Percentiles rank a stretch among this genome's conserved stretches.
Conservation (phyloP, 2,797 vertebrate genomes). For the Oryzias sinensis region DNA sequence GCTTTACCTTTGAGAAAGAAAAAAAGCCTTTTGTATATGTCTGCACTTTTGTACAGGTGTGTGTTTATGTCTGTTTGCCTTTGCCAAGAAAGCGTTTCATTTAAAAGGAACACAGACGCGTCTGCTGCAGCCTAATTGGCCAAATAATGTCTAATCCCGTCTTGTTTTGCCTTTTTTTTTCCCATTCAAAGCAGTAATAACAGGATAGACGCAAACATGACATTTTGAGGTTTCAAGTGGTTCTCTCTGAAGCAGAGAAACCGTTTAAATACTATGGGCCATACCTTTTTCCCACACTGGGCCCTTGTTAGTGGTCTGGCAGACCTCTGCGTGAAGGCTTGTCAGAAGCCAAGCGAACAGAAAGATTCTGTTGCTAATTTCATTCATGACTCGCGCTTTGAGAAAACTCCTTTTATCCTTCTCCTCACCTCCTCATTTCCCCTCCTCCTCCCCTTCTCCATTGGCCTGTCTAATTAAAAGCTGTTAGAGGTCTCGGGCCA, state of each 20-base stretch:
- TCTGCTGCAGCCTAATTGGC: constrained; percentile 51
- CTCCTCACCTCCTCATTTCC: constrained; percentile 33
- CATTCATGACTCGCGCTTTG: constrained; percentile 51
- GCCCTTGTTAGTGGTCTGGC: constrained; percentile 39
- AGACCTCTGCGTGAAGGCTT: constrained; percentile 27
- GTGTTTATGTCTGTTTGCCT: constrained; percentile 9
- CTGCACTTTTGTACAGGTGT: constrained; percentile 30
- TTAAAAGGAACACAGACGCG: constrained; percentile 35
- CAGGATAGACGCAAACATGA: constrained; percentile 34
- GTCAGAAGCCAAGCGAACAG: constrained; percentile 55
- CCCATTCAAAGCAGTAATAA: constrained; percentile 43
- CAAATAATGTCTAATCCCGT: constrained; percentile 37
- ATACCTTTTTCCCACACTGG: constrained; percentile 36
- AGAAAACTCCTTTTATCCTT: constrained; percentile 54
- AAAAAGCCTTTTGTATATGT: constrained; percentile 40
- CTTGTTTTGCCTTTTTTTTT: constrained; percentile 22
- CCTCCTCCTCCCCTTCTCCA: constrained; percentile 23
- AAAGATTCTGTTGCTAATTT: constrained; percentile 67
- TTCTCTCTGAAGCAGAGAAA: constrained; percentile 41
- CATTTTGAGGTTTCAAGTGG: constrained; percentile 25
- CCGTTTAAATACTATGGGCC: constrained; percentile 29
- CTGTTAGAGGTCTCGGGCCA: constrained; percentile 74
- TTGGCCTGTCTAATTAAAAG: constrained; percentile 73
- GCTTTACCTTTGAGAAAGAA: constrained; percentile 29
- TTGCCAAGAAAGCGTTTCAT: constrained; percentile 8